Conservation (phyloP, 1,140 invertebrate species). For the Pogonus chalceus region DNA sequence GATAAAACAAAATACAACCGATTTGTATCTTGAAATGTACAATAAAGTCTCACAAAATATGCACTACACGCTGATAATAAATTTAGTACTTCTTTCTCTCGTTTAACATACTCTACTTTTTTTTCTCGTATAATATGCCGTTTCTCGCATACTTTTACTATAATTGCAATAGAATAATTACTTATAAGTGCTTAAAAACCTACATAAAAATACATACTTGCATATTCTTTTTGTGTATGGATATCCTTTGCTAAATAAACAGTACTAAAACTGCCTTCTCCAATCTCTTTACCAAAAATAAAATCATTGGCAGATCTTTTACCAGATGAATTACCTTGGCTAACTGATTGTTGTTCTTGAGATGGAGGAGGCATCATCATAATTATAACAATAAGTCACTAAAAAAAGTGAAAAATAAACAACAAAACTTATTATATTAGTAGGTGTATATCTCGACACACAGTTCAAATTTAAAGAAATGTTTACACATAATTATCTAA, state of each 20-base stretch:
- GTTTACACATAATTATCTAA: too few species aligned
- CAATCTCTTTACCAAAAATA: conserved; percentile 90
- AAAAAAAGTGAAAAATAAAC: too few species aligned
- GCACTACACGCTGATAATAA: conserved; percentile 57
- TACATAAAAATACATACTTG: conserved; percentile 65
- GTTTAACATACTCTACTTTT: conserved; percentile 85
- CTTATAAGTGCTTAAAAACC: too few species aligned
- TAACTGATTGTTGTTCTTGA: background rate
- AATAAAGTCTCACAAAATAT: conserved; percentile 89
- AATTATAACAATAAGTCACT: too few species aligned
- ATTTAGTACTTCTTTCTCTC: conserved; percentile 85
- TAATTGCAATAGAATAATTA: conserved; percentile 34
- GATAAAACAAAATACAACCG: conserved; percentile 94
- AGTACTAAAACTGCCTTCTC: conserved; percentile 93
- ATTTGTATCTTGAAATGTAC: conserved; percentile 91
- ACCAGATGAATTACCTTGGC: background rate
- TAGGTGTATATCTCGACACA: too few species aligned
- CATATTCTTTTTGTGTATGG: conserved; percentile 79
- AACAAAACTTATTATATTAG: too few species aligned
- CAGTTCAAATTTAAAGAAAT: too few species aligned
- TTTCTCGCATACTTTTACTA: conserved; percentile 96
- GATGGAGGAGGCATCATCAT: background rate
- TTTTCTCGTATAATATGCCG: conserved; percentile 82
- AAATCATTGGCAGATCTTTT: conserved; percentile 79
- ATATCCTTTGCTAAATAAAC: conserved; percentile 92